Base-by-base conservation (phyloP, 2,888 invertebrate species). In the Drosophila leonis region DNA sequence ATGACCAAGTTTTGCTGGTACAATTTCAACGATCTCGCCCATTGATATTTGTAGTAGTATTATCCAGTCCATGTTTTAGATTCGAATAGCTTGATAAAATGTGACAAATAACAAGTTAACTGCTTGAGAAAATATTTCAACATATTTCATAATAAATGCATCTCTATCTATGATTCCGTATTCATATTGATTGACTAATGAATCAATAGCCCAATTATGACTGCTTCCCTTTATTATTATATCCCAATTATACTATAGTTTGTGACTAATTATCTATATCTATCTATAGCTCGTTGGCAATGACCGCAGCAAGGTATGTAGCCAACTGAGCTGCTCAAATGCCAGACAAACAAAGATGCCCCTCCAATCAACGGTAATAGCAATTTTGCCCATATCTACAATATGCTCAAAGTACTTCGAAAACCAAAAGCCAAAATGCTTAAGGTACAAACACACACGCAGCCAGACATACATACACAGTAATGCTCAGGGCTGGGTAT, bases 331-430 rank as follows among this genome's bases (percentile, higher is more conserved):
- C 66, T 54, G 68, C 55, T 66, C 71, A 71, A 74, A 76, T 71
- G 72, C 46, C 85, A 72, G 76, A 66, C 83, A 82, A 84, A 87
- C 88, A 88, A 70, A 68, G 82, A 48, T 48, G n/a, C 35, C 42
- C 66, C 74, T 71, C 72, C 85, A 85, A 88, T 88, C 83, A 85
- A 85, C 70, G 79, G 72, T 83, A 84, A 88, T 85, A 71, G 84
- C 79, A 81, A 83, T 72, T 60, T 67, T 73, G 59, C 66, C 64
- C 72, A 48, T 64, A 29, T 42, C 51, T 46, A 39, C 63, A 52
- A 68, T 64, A 46, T 69, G 20, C 75, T 74, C 75, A 74, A 78
- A 83, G 80, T 83, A 86, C 80, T 82, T 78, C 39, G 78, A 72
- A 84, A 84, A 84, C 88, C 83, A 74, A 84, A 82, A 80, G 85